These are phyloP conservation scores for Eudyptes chrysolophus DNA, from an alignment of 2,113 vertebrate genomes.

Conservation along the genomic window DNA sequence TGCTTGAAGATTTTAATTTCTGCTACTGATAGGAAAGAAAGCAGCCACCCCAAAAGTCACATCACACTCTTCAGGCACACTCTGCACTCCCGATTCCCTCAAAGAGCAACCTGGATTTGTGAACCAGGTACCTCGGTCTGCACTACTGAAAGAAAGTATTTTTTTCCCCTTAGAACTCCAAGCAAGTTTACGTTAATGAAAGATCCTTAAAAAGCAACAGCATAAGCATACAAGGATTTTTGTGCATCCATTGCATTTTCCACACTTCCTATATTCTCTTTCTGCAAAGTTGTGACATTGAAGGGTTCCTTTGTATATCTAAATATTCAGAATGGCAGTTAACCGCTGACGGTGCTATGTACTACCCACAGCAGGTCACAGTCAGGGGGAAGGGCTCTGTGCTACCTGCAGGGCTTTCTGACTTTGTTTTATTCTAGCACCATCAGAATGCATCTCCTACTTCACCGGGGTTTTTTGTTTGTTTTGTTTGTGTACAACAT, in stretches of 20 bases:
- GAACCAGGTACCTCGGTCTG: neutral
- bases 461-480: neutral
- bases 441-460: neutral
- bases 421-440: neutral
- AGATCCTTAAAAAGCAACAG: neutral
- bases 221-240: neutral
- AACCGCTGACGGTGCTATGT: neutral
- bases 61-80: neutral
- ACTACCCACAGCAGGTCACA: neutral
- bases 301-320: neutral
- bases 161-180: neutral
- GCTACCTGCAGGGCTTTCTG: neutral
- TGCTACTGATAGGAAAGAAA: neutral
- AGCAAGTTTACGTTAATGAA: neutral
- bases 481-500: neutral
- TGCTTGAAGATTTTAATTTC: neutral
- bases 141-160: neutral
- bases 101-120: neutral
- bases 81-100: neutral
- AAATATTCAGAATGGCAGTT: neutral
- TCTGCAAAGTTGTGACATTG: neutral
- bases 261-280: neutral
- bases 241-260: neutral
- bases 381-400: neutral
- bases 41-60: neutral